Conservation (phyloP, 2,113 vertebrate species). For the Mus pahari region DNA sequence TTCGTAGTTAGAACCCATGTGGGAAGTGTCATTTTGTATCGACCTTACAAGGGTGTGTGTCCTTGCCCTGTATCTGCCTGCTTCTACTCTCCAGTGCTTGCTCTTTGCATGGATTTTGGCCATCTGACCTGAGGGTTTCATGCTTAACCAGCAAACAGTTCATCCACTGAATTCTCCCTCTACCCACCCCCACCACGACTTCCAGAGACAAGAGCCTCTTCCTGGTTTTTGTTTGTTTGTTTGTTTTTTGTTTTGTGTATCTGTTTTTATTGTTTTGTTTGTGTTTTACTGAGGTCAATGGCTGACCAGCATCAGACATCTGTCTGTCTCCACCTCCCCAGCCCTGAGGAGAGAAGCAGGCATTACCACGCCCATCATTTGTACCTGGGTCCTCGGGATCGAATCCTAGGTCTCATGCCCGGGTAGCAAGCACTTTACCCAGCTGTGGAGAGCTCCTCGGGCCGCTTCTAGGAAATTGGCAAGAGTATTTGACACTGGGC, state of each 20-base stretch:
- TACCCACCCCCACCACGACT: not conserved
- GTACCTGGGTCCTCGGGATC: not conserved
- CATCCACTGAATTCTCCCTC: not conserved
- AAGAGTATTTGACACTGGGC: too few species aligned
- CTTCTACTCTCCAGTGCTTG: not conserved
- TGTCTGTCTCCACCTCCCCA: not conserved
- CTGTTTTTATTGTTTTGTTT: too few species aligned
- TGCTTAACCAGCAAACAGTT: not conserved
- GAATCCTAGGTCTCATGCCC: not conserved
- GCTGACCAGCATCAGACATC: not conserved
- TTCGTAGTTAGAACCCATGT: not conserved
- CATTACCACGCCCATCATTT: not conserved
- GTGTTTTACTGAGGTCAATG: not conserved
- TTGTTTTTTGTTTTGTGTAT: too few species aligned
- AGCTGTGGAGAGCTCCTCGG: too few species aligned
- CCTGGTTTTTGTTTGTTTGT: not conserved
- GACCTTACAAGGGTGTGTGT: not conserved
- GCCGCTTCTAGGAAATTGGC: too few species aligned
- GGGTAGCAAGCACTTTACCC: not conserved
- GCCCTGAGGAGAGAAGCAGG: not conserved
- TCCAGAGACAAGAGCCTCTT: not conserved
- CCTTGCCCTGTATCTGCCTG: not conserved
- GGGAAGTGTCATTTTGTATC: too few species aligned
- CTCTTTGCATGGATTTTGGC: not conserved
- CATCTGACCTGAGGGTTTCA: not conserved